Percentiles rank a stretch among this genome's conserved stretches.
Conservation (phyloP, 2,113 vertebrate species). For the Chionodraco myersi region DNA sequence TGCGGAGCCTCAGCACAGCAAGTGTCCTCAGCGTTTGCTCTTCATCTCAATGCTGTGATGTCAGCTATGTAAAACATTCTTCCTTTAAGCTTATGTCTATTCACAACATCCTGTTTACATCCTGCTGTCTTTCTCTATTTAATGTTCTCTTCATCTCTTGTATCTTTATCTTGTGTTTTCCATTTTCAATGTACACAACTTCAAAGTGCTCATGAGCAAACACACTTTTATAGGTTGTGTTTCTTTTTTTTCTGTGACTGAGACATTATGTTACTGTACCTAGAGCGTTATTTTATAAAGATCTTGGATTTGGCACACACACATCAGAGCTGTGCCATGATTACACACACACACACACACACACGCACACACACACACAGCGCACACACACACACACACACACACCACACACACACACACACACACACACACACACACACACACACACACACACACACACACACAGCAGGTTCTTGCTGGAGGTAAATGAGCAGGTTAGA, state of each 20-base stretch:
- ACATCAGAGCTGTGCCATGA: neutral
- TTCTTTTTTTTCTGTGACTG: neutral
- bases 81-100: neutral
- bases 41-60: neutral
- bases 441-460: constrained; percentile 19
- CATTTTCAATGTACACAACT: constrained; percentile 3
- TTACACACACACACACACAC: neutral
- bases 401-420: constrained; percentile 14
- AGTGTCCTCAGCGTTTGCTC: constrained; percentile 17
- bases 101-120: constrained; percentile 6
- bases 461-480: constrained; percentile 21
- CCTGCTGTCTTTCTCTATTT: constrained; percentile 14
- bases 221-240: neutral
- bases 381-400: neutral
- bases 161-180: neutral
- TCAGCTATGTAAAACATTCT: neutral
- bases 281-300: neutral
- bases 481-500: constrained; percentile 55
- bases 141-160: constrained; percentile 14
- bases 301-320: neutral
- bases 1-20: constrained; percentile 2
- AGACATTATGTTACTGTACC: neutral
- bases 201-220: neutral
- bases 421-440: neutral
- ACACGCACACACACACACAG: neutral